A percentile compares a stretch with the other conserved stretches of the same genome.
These are phyloP conservation scores for Zoanthus sansibaricus DNA, from an alignment of 92 coral and sea anemone species.

Conservation along the genomic window DNA sequence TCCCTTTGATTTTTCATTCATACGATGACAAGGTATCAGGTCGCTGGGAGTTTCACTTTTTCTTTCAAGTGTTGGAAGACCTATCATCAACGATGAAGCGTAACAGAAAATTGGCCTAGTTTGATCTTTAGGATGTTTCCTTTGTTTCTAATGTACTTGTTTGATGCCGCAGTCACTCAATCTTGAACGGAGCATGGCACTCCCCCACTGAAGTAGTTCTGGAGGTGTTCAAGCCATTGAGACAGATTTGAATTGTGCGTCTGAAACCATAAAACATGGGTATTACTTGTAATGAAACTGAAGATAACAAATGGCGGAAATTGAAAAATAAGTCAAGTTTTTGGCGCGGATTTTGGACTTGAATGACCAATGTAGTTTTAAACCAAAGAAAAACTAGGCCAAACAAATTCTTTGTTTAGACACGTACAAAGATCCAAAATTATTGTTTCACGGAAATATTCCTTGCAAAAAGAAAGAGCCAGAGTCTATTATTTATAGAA, in stretches of 20 bases:
- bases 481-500: neutral
- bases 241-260: conserved; percentile 47
- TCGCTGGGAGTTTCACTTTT: neutral
- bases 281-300: neutral
- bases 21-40: neutral
- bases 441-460: neutral
- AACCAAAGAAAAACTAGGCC: no score
- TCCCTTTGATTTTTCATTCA: neutral
- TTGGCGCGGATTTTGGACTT: neutral
- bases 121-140: no score
- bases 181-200: neutral
- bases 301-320: neutral
- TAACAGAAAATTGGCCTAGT: no score
- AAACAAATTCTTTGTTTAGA: no score
- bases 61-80: neutral
- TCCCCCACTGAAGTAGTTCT: conserved; percentile 61
- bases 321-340: neutral
- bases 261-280: conserved; percentile 50
- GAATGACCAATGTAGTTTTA: no score
- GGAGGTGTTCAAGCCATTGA: conserved; percentile 75
- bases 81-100: no score
- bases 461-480: neutral
- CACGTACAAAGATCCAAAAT: no score
- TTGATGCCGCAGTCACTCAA: neutral
- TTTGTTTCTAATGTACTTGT: neutral